A percentile compares a stretch with the other conserved stretches of the same genome.
Evolutionary conservation across 2,797 vertebrate species (phyloP).

Genomic region (Darevskia mixta): DNA sequence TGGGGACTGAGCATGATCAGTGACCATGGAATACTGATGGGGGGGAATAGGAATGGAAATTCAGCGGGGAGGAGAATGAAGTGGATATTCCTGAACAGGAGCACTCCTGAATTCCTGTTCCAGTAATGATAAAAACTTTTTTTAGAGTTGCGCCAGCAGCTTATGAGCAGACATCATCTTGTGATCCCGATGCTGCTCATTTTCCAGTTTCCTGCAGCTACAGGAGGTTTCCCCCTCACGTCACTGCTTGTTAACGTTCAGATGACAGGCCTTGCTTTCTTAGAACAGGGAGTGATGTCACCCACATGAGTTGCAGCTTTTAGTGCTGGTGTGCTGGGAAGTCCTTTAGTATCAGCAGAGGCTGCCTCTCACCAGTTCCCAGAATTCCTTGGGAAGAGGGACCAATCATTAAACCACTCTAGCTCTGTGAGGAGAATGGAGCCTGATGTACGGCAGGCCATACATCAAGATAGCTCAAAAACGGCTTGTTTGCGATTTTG

Average conservation of each 20-base stretch:
- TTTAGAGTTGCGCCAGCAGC: background rate
- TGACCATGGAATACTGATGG: background rate
- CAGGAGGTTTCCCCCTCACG: background rate
- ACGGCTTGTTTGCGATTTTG: background rate
- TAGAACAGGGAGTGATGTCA: background rate
- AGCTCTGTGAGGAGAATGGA: too few relatives aligned
- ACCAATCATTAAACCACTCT: too few relatives aligned
- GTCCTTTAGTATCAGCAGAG: too few relatives aligned
- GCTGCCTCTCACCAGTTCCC: background rate
- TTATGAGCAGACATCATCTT: background rate
- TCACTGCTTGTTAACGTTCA: background rate
- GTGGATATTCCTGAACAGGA: background rate
- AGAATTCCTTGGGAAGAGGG: background rate
- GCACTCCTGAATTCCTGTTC: too few relatives aligned
- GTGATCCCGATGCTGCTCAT: background rate
- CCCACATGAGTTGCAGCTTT: too few relatives aligned
- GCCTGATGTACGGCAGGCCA: too few relatives aligned
- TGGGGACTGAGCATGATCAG: background rate
- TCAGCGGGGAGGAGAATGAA: background rate
- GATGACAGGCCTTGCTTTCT: background rate
- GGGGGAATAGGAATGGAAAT: background rate
- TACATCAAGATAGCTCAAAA: too few relatives aligned
- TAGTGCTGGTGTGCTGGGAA: background rate
- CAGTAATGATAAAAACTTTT: background rate
- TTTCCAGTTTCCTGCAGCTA: background rate